phyloP scores from a whole-genome alignment of 23 tunicate species.

The Corella eumyota region DNA sequence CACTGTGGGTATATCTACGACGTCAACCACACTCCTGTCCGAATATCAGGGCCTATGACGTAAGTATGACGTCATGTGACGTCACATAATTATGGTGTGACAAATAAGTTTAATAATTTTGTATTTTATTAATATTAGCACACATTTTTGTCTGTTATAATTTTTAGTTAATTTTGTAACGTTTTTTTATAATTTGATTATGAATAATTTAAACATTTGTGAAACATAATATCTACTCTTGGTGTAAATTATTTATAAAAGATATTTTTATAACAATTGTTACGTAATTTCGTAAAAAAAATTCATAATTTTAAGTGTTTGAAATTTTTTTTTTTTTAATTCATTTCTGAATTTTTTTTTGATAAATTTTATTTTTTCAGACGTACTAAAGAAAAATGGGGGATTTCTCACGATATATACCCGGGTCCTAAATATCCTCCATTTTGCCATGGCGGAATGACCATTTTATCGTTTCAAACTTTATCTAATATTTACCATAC shows the following conservation, averaged over 20 bases:
- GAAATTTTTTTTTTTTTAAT: too few relatives aligned
- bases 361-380: background rate
- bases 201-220: too few relatives aligned
- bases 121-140: too few relatives aligned
- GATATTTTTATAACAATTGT: background rate
- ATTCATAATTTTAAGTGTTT: too few relatives aligned
- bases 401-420: background rate
- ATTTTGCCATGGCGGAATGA: background rate
- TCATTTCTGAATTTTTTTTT: background rate
- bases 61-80: too few relatives aligned
- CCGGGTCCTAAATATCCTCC: background rate
- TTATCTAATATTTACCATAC: background rate
- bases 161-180: too few relatives aligned
- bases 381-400: background rate
- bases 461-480: background rate
- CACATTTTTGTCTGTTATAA: too few relatives aligned
- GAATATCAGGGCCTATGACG: too few relatives aligned
- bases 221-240: background rate
- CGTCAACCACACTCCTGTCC: slow-evolving; percentile 16
- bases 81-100: too few relatives aligned
- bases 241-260: background rate
- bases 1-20: slow-evolving; percentile 72
- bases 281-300: background rate
- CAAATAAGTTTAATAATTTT: too few relatives aligned
- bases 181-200: too few relatives aligned